Evolutionary conservation across 2,113 vertebrate genomes (phyloP).

Genomic region (Loxodonta africana): DNA sequence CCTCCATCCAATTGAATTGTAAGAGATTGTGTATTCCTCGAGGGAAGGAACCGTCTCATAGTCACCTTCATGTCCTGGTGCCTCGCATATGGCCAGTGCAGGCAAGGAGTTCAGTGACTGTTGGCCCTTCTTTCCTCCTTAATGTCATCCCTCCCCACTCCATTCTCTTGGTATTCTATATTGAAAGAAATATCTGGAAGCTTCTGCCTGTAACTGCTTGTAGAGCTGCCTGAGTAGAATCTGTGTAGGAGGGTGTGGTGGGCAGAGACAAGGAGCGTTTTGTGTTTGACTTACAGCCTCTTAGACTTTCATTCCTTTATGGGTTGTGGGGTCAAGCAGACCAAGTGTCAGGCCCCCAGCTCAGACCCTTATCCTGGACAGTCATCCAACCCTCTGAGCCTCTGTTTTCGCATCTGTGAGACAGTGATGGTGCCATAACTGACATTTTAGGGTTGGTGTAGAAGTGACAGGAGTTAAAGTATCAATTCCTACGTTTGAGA

Average conservation of each 20-base stretch:
- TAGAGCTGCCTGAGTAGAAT: not conserved
- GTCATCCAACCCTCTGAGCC: not conserved
- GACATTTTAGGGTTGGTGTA: not conserved
- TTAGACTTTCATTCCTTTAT: not conserved
- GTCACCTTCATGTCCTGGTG: not conserved
- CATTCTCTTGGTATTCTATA: not conserved
- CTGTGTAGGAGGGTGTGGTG: not conserved
- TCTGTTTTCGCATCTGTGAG: not conserved
- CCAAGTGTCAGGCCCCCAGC: accelerated
- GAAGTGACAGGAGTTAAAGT: not conserved
- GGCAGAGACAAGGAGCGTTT: not conserved
- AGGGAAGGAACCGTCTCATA: not conserved
- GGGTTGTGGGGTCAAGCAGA: not conserved
- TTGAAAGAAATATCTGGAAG: not conserved
- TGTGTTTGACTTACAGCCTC: not conserved
- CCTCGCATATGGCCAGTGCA: not conserved
- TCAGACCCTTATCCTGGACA: not conserved
- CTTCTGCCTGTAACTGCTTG: not conserved
- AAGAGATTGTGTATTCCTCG: not conserved
- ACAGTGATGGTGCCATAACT: not conserved
- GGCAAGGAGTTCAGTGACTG: not conserved
- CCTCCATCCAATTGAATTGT: not conserved
- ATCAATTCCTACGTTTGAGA: accelerated
- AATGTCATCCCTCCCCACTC: not conserved
- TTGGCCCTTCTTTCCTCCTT: not conserved